Conservation (phyloP, 2,888 invertebrate genomes). For the Mimas tiliae region DNA sequence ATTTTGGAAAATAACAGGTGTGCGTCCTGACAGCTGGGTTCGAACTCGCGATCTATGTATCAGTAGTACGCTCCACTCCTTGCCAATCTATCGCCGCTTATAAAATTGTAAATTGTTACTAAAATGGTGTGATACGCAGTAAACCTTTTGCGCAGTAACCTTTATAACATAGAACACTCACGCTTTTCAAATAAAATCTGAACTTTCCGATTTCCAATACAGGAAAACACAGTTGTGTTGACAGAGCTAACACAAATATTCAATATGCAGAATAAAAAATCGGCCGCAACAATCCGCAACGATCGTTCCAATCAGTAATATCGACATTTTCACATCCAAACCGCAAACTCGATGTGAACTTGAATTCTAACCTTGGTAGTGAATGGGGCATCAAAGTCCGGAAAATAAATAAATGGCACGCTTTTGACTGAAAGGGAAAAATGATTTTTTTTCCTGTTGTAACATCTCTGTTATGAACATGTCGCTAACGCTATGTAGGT, state of each 20-base stretch:
- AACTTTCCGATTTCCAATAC: too few species aligned
- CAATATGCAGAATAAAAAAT: not conserved
- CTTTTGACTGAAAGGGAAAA: slow-evolving; percentile 16
- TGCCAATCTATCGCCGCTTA: too few species aligned
- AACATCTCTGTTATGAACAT: slow-evolving; percentile 12
- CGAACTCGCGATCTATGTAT: too few species aligned
- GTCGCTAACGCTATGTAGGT: slow-evolving; percentile 13
- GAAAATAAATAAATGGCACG: slow-evolving; percentile 18
- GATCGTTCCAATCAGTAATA: not conserved
- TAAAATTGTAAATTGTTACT: too few species aligned
- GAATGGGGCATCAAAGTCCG: slow-evolving; percentile 13
- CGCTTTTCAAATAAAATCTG: too few species aligned
- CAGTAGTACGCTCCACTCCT: too few species aligned
- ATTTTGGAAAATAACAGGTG: too few species aligned
- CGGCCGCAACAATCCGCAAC: not conserved
- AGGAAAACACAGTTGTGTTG: too few species aligned
- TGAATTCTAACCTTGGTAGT: slow-evolving; percentile 14
- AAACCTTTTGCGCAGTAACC: too few species aligned
- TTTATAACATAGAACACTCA: too few species aligned
- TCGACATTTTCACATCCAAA: not conserved
- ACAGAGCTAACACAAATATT: not conserved
- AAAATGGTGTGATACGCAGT: too few species aligned
- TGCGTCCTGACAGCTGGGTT: too few species aligned
- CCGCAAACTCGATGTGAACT: slow-evolving; percentile 7
- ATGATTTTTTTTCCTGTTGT: slow-evolving; percentile 20